These are phyloP conservation scores for Mercenaria mercenaria DNA, from an alignment of 1,140 invertebrate genomes.

Conservation along the genomic window DNA sequence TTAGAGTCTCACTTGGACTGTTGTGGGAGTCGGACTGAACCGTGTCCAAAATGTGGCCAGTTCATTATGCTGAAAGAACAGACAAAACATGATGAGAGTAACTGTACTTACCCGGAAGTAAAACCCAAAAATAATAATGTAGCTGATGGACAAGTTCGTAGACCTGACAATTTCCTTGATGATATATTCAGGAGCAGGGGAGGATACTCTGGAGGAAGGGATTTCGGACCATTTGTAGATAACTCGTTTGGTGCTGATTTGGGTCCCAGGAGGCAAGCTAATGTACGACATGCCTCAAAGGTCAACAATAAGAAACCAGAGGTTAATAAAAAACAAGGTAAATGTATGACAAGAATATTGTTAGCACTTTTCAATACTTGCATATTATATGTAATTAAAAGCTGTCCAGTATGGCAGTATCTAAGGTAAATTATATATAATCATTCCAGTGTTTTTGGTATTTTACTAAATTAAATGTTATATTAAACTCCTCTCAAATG, in stretches of 20 bases:
- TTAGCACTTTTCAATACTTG: too few species aligned
- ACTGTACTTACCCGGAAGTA: constrained; percentile 83
- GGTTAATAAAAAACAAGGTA: constrained; percentile 12
- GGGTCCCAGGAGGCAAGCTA: background rate
- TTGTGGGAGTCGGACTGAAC: constrained; percentile 90
- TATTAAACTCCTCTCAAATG: too few species aligned
- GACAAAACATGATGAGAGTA: constrained; percentile 89
- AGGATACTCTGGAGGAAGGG: constrained; percentile 19
- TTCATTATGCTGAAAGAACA: constrained; percentile 90
- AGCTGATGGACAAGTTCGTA: constrained; percentile 8
- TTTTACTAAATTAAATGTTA: too few species aligned
- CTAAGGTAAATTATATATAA: too few species aligned
- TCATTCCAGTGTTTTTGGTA: too few species aligned
- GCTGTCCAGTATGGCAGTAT: too few species aligned
- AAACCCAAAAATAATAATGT: constrained; percentile 68
- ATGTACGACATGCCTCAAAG: constrained; percentile 14
- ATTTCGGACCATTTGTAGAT: background rate
- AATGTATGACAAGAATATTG: background rate
- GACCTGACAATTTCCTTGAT: constrained; percentile 65
- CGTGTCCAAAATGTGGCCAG: constrained; percentile 89
- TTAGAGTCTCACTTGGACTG: constrained; percentile 89
- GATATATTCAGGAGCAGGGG: constrained; percentile 67
- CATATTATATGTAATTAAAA: too few species aligned
- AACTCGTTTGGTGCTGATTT: background rate
- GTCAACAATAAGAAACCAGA: constrained; percentile 28